Base-by-base conservation (phyloP, 2,888 invertebrate species). In the Neria commutata region DNA sequence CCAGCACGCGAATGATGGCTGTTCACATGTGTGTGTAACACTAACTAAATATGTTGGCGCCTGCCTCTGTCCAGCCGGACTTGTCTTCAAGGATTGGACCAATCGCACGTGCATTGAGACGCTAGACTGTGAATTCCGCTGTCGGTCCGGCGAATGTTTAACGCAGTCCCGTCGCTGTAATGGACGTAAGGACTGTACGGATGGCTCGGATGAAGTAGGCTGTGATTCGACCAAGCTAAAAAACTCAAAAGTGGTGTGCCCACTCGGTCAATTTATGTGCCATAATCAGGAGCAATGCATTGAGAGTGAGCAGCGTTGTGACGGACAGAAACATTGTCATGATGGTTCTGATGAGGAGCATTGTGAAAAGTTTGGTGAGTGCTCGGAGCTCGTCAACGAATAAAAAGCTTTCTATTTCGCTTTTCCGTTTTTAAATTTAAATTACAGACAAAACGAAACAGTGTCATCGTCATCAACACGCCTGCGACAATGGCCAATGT, bases 21-120 rank as follows among this genome's bases (percentile, higher is more conserved):
- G 94, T 71, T 88, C 89, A 2, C 89, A 92, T 74, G 79, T 92
- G 10, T 94, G 94, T 72, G 85, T 91, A 2, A 84, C 87, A 57
- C 74, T 79, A 8, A 76, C 77, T 0, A 72, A 69, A 47, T 67
- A 52, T 23, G 42, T 59, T 0, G 82, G 81, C 65, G 77, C 78
- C 4, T 87, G 87, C 61, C 72, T 86, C 1, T 95, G 95, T 74
- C 91, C 94, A 0, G 78, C 86, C 0, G 89, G 90, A 0, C 84
- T 87, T 74, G 76, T 84, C 1, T 81, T 90, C 11, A 78, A 76
- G 1, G 77, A 83, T 63, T 70, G 75, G 1, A 69, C 75, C 0
- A 84, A 84, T 26, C 81, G 76, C 25, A 86, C 84, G 0, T 94
- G 94, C 68, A 78, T 81, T 2, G 81, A 83, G 61, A 66, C 84